Evolutionary conservation across 2,888 invertebrate species (phyloP), one percentile per base, ranked within the genome.

Genomic region (Agriopis aurantiaria): DNA sequence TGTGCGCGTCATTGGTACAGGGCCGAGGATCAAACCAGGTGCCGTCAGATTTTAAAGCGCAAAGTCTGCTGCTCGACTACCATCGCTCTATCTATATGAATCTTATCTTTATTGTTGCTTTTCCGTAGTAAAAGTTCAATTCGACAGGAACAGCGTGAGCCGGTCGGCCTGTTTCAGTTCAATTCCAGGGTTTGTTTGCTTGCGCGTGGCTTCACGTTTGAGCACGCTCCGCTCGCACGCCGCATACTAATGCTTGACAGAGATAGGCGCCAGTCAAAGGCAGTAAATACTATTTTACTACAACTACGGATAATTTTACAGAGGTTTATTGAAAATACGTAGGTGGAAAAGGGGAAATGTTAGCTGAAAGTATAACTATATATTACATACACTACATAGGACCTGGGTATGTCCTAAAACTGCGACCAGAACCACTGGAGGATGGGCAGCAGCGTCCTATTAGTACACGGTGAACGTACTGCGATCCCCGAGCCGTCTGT

Each of bases 221-320:
- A 82, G 82, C 91, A 89, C 90, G 91, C 90, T 84, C 66, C 73
- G 68, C 63, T 70, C 80, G 80, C 73, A 78, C 77, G 68, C 78
- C 83, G 92, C 85, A 91, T 92, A 88, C 88, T 90, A 90, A 91
- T 88, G 82, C 81, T 80, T 77, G 82, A 72, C 77, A 77, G 80
- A 77, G 78, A 81, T 81, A 83, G 84, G 83, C 82, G 78, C 80
- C 79, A 56, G 57, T 10, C 48, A 53, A 41, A 52, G 45, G 4
- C 6, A 43, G 45, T 57, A 61, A 33, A 17, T 51, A 62, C 62
- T 56, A 62, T 43, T 23, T 41, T 61, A 67, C 49, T 41, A 56
- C 43, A 40, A 5, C 55, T 55, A 41, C 8, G 12, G 9, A 8
- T 11, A 43, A 23, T 17, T 61, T 61, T 46, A 23, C 12, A 46